Conservation (phyloP, 2,113 vertebrate species). For the Harpagus bidentatus region DNA sequence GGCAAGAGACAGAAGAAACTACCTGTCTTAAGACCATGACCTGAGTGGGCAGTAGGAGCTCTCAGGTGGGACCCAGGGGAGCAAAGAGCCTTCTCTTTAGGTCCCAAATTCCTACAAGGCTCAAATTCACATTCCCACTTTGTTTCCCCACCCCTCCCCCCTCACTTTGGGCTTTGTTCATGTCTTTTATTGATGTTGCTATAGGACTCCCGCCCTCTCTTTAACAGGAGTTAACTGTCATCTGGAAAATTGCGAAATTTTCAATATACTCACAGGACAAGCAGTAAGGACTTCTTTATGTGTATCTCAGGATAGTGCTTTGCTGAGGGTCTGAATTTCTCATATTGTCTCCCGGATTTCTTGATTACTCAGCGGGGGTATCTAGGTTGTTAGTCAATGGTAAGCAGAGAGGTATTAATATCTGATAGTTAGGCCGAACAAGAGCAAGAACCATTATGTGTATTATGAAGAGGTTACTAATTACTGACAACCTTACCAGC, state of each 20-base stretch:
- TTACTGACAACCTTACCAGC: not conserved
- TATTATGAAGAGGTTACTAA: not conserved
- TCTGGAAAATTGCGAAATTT: not conserved
- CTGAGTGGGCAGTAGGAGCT: rapidly evolving
- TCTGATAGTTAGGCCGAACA: not conserved
- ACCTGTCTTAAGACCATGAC: not conserved
- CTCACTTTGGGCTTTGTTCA: not conserved
- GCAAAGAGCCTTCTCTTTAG: not conserved
- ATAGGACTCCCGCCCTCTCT: not conserved
- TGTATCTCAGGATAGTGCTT: not conserved
- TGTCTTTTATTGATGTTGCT: not conserved
- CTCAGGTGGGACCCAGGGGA: not conserved
- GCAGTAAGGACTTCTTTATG: not conserved
- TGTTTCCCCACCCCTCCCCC: rapidly evolving
- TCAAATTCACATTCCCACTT: not conserved
- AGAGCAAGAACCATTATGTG: not conserved
- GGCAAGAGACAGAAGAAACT: not conserved
- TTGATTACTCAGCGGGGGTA: not conserved
- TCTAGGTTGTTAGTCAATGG: not conserved
- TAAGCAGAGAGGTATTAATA: not conserved
- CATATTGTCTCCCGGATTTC: not conserved
- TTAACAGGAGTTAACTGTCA: not conserved
- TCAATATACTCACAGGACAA: not conserved
- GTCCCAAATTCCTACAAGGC: not conserved
- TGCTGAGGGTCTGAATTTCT: not conserved